These are phyloP conservation scores for Halcyon senegalensis DNA, from an alignment of 2,113 vertebrate genomes.

Conservation along the genomic window DNA sequence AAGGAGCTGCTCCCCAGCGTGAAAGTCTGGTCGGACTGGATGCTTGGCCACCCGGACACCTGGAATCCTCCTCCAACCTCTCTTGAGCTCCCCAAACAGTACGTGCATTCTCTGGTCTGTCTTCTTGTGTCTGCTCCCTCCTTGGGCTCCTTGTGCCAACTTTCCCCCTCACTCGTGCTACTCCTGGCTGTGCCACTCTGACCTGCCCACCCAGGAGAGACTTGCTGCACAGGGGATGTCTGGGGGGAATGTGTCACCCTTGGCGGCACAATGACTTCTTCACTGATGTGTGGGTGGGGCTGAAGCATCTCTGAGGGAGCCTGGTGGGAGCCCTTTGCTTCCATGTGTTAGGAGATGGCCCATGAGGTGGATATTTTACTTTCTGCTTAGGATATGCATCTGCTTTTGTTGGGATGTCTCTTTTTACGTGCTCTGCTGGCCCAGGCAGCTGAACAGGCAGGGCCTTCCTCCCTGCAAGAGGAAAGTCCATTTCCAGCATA, in stretches of 20 bases:
- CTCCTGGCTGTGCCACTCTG: neutral
- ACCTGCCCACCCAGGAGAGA: neutral
- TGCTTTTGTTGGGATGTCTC: neutral
- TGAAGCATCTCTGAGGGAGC: neutral
- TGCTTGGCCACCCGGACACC: slow-evolving; percentile 93
- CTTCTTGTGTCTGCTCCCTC: neutral
- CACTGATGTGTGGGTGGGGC: neutral
- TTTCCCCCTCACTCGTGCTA: neutral
- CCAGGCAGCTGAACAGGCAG: neutral
- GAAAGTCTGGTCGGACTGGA: slow-evolving; percentile 99
- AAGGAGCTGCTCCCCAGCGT: slow-evolving; percentile 93
- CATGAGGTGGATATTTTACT: neutral
- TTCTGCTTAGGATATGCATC: neutral
- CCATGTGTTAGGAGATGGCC: neutral
- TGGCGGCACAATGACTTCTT: neutral
- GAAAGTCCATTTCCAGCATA: neutral
- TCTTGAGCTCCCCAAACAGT: slow-evolving; percentile 79
- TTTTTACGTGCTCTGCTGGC: neutral
- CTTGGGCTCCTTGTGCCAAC: neutral
- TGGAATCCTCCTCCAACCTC: slow-evolving; percentile 95
- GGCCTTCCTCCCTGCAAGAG: neutral
- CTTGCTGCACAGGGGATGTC: neutral
- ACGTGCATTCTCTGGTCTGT: slow-evolving; percentile 53
- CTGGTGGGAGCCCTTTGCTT: neutral
- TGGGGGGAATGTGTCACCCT: neutral